These are phyloP conservation scores for Diacarnus erythraeanus DNA, from an alignment of 37 sponge, comb jelly and placozoan species.

Conservation along the genomic window DNA sequence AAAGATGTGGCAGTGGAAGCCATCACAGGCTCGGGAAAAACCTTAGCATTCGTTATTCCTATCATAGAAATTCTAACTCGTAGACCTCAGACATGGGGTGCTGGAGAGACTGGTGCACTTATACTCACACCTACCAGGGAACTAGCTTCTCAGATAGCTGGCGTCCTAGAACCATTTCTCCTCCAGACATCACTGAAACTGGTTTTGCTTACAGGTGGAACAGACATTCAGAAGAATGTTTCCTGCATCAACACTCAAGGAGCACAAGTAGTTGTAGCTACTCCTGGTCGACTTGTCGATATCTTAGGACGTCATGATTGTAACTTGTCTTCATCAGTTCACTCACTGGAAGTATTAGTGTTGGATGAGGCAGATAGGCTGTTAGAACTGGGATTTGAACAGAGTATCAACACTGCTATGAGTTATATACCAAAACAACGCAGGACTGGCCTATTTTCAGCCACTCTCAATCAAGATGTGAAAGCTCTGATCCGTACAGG, in stretches of 20 bases:
- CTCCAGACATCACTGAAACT: conserved; percentile 29
- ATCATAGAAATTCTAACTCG: conserved; percentile 70
- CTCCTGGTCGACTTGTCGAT: conserved; percentile 89
- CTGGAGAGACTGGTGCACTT: conserved; percentile 41
- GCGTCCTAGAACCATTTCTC: conserved; percentile 65
- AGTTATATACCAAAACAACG: conserved; percentile 92
- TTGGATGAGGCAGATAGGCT: conserved; percentile 97
- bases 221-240: conserved; percentile 42
- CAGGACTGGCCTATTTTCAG: conserved; percentile 96
- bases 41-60: conserved; percentile 96
- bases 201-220: conserved; percentile 77
- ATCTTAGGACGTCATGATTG: conserved; percentile 50
- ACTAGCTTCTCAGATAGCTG: conserved; percentile 85
- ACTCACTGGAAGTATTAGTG: conserved; percentile 83
- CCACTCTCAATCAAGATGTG: conserved; percentile 88
- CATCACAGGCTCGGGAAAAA: conserved; percentile 95
- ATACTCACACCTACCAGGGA: conserved; percentile 95
- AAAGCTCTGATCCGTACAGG: conserved; percentile 90
- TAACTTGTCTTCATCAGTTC: conserved; percentile 42
- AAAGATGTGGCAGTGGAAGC: conserved; percentile 98
- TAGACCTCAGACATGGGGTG: conserved; percentile 7
- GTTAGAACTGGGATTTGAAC: conserved; percentile 89
- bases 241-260: conserved; percentile 6
- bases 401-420: conserved; percentile 79
- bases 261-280: conserved; percentile 65